Base-by-base conservation (phyloP, 1,140 invertebrate genomes). In the Lycorma delicatula region DNA sequence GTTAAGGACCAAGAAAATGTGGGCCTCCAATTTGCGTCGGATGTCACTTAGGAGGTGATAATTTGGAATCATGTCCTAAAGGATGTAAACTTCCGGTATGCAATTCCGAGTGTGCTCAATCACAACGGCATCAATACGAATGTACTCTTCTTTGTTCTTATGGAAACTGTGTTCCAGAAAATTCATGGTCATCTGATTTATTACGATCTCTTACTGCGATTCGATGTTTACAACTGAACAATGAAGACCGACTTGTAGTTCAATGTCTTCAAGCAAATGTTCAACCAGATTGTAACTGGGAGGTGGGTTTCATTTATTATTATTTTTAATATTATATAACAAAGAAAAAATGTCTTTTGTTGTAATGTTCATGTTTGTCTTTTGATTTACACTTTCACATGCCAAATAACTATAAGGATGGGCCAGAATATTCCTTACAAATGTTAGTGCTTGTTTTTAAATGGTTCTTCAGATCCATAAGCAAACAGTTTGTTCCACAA, bases 91-190 rank as follows among this genome's bases (percentile, higher is more conserved):
- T 83, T 22, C 74, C 79, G 1, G 67, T 85, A 11, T 84, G 83
- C 66, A 78, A 78, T 1, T 62, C 67, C 5, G 61, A 72, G 51
- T 87, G 85, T 67, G 74, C 79, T 59, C 68, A 75, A 50, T 74
- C 74, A 3, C 49, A 61, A 6, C 58, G 62, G 0, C 85, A 87
- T 67, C 61, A 61, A 4, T 63, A 72, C 26, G 84, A 86, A 62
- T 87, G 85, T 64, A 62, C 71, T 38, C 69, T 80, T 11, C 73
- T 86, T n/a, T n/a, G n/a, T n/a, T n/a, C n/a, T n/a, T n/a, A n/a
- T n/a, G n/a, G n/a, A n/a, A n/a, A n/a, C n/a, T n/a, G n/a, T 36
- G 22, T 54, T 5, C 34, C 34, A 1, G 22, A 31, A 12, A 26
- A n/a, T 7, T 5, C 3, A n/a, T 54, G 75, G 60, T 72, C 78